Percentiles rank a stretch among this genome's conserved stretches.
Conservation (phyloP, 2,113 vertebrate species). For the Rutilus rutilus region DNA sequence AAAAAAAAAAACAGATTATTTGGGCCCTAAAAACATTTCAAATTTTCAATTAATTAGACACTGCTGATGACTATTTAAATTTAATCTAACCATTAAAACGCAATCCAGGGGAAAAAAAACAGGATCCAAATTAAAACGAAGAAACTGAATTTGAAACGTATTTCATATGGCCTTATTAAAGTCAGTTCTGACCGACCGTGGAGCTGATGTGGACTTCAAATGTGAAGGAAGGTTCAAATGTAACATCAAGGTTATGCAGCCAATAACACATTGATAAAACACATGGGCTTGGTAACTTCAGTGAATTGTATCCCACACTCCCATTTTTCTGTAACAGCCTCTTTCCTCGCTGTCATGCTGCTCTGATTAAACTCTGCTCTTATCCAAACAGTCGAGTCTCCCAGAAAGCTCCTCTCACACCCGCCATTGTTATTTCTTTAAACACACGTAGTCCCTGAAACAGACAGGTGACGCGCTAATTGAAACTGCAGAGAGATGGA, state of each 20-base stretch:
- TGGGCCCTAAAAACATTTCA: neutral
- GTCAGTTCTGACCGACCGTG: neutral
- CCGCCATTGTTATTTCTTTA: neutral
- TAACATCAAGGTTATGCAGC: neutral
- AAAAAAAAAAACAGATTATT: no score
- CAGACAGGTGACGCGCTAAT: neutral
- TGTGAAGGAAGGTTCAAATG: neutral
- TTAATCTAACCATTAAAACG: neutral
- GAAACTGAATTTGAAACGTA: no score
- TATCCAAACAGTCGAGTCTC: neutral
- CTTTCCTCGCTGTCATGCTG: neutral
- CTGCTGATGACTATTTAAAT: neutral
- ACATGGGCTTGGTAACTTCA: neutral
- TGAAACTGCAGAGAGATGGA: slow-evolving; percentile 20
- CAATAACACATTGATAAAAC: neutral
- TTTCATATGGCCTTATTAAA: no score
- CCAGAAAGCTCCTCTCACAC: neutral
- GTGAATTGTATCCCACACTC: neutral
- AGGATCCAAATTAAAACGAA: neutral
- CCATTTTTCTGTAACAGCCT: neutral
- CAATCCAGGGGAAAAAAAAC: neutral
- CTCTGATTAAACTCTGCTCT: slow-evolving; percentile 13
- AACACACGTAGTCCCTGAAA: neutral
- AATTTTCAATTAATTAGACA: neutral
- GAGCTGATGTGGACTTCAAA: neutral